Evolutionary conservation across 1,140 invertebrate species (phyloP).

Genomic region (Lucilia cuprina): DNA sequence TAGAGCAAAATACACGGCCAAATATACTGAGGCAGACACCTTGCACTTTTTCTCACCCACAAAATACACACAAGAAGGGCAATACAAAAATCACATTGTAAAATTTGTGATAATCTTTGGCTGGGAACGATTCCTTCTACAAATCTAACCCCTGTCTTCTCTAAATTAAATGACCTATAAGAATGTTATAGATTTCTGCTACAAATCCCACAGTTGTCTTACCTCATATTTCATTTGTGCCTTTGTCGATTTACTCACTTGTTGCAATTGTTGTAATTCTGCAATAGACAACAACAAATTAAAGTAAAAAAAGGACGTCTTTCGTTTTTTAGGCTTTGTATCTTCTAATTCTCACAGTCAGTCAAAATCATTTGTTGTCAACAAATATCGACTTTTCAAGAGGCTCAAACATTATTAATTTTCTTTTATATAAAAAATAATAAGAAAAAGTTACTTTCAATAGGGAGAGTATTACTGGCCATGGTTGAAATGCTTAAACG

Average conservation of each 20-base stretch:
- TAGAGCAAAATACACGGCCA: too few species aligned
- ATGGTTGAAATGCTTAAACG: neutral
- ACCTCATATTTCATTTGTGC: conserved; percentile 13
- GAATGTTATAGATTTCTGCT: neutral
- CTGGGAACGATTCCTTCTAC: neutral
- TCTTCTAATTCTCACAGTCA: neutral
- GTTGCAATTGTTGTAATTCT: neutral
- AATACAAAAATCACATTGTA: neutral
- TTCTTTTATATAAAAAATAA: neutral
- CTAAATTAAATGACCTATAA: neutral
- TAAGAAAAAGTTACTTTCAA: neutral
- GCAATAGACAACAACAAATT: neutral
- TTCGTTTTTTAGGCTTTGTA: neutral
- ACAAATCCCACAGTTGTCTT: neutral
- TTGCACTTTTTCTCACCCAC: conserved; percentile 24
- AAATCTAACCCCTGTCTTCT: neutral
- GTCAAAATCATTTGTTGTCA: conserved; percentile 1
- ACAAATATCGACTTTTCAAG: conserved; percentile 32
- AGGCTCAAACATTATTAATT: conserved; percentile 9
- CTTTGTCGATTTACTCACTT: neutral
- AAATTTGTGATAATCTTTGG: neutral
- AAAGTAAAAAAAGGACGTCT: neutral
- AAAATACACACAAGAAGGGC: neutral
- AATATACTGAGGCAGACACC: neutral
- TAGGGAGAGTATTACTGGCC: neutral